phyloP scores from a whole-genome alignment of 2,888 invertebrate species.

The Brachypalpus laphriformis region DNA sequence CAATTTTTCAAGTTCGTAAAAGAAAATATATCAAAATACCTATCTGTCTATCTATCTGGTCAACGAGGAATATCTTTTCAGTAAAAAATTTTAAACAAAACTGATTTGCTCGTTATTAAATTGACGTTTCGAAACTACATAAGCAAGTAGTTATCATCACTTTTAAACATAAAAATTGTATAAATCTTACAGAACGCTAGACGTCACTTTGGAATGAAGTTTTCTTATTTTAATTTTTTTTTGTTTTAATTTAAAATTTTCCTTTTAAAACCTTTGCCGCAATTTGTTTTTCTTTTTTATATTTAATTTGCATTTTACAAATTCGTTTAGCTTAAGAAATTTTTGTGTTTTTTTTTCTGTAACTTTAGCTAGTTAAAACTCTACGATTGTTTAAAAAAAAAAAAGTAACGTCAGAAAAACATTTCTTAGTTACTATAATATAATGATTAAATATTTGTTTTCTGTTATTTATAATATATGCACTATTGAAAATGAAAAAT shows the following conservation, averaged over 20 bases:
- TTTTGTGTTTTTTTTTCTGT: conserved; percentile 24
- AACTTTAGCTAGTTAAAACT: conserved; percentile 37
- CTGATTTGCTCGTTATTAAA: neutral
- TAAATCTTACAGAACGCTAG: conserved; percentile 23
- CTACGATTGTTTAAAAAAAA: conserved; percentile 16
- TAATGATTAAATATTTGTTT: conserved; percentile 54
- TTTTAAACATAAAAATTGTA: neutral
- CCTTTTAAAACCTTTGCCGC: conserved; percentile 24
- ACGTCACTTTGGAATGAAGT: conserved; percentile 68
- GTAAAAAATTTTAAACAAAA: no score
- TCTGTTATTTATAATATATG: conserved; percentile 61
- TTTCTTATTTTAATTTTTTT: conserved; percentile 2
- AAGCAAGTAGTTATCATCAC: neutral
- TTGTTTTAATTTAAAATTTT: neutral
- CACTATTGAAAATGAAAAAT: conserved; percentile 56
- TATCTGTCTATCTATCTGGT: no score
- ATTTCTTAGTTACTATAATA: conserved; percentile 44
- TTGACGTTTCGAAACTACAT: conserved; percentile 16
- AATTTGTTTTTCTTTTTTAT: conserved; percentile 1
- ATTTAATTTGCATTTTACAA: conserved; percentile 8
- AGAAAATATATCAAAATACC: no score
- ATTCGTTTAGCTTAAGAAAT: conserved; percentile 28
- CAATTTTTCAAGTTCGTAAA: no score
- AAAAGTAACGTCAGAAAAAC: conserved; percentile 49
- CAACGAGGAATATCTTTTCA: no score